phyloP scores from a whole-genome alignment of 2,113 vertebrate genomes.

The Isichthys henryi region DNA sequence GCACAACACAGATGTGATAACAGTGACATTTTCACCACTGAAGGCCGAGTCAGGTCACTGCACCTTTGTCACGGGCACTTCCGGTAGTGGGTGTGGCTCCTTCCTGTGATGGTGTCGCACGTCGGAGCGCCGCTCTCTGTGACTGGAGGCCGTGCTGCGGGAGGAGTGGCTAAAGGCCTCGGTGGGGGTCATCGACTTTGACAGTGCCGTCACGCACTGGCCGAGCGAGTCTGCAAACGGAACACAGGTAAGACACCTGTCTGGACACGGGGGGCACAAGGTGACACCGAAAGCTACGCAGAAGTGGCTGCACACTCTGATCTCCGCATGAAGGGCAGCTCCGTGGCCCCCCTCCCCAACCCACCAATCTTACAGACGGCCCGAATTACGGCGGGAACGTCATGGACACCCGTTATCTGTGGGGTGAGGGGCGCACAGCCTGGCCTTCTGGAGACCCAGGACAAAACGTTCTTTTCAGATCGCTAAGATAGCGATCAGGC shows the following conservation, averaged over 20 bases:
- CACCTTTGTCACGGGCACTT: constrained; percentile 59
- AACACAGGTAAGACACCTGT: background rate
- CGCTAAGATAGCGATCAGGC: constrained; percentile 31
- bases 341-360: background rate
- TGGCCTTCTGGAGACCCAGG: background rate
- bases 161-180: constrained; percentile 53
- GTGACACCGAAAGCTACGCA: background rate
- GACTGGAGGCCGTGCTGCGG: constrained; percentile 48
- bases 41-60: background rate
- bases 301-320: background rate
- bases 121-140: constrained; percentile 58
- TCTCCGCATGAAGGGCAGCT: background rate
- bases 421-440: background rate
- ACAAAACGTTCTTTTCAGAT: constrained; percentile 12
- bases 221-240: constrained; percentile 58
- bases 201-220: constrained; percentile 61
- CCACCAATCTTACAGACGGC: background rate
- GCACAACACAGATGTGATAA: background rate
- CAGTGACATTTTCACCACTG: background rate
- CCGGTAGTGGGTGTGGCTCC: constrained; percentile 45
- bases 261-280: background rate
- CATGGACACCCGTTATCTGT: background rate
- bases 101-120: constrained; percentile 57
- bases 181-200: constrained; percentile 55
- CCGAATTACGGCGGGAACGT: background rate